phyloP scores from a whole-genome alignment of 1,140 invertebrate species.

The Bombus superbus region DNA sequence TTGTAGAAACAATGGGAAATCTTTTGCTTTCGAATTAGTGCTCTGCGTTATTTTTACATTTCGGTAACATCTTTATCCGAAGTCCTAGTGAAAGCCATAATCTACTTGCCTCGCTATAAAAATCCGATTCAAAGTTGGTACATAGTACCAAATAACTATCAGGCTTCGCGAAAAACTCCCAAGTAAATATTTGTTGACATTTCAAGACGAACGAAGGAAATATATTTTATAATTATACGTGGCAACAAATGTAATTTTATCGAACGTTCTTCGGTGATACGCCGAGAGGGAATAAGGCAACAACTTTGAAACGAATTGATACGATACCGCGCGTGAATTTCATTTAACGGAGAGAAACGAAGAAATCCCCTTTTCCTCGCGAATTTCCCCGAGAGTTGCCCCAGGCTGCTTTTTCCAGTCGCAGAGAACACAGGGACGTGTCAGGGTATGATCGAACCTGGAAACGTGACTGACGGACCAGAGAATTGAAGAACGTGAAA shows the following conservation, averaged over 20 bases:
- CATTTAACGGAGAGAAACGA: conserved; percentile 1
- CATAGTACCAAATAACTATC: too few relatives aligned
- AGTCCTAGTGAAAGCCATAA: neutral
- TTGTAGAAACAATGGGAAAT: neutral
- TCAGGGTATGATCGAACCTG: conserved; percentile 19
- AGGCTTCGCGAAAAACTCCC: too few relatives aligned
- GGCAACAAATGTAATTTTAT: neutral
- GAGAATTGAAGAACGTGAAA: conserved; percentile 13
- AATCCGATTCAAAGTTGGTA: too few relatives aligned
- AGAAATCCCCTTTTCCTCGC: conserved; percentile 2
- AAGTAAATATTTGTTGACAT: neutral
- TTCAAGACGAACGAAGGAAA: neutral
- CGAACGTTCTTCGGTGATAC: too few relatives aligned
- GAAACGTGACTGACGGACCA: conserved; percentile 24
- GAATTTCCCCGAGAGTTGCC: conserved; percentile 3
- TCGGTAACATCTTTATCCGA: neutral
- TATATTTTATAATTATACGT: neutral
- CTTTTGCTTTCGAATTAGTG: neutral
- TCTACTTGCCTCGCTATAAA: neutral
- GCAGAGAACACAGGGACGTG: neutral
- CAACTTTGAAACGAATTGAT: neutral
- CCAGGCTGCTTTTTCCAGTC: neutral
- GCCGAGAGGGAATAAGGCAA: neutral
- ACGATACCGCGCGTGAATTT: conserved; percentile 14
- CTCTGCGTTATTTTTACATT: neutral